Evolutionary conservation across 2,113 vertebrate species (phyloP).

Genomic region (Nothobranchius furzeri): DNA sequence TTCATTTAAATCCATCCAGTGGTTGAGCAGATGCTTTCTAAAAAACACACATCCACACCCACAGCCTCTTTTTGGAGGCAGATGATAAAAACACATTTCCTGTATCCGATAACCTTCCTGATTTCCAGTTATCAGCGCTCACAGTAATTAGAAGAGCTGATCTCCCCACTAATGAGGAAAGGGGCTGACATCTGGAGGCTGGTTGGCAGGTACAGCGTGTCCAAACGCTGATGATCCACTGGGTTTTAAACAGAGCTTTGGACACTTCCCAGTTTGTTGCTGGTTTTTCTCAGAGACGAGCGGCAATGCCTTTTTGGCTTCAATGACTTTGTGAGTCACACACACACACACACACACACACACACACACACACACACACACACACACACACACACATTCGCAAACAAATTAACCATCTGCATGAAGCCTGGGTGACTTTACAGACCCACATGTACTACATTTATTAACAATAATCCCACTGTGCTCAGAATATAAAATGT

Average conservation of each 20-base stretch:
- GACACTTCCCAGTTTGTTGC: conserved; percentile 34
- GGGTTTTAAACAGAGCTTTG: conserved; percentile 15
- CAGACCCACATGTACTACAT: conserved; percentile 2
- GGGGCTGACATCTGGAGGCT: conserved; percentile 28
- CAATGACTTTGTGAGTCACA: conserved; percentile 42
- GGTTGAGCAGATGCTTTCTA: too few species aligned
- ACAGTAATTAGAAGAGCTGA: conserved; percentile 20
- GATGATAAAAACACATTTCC: background rate
- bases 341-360: conserved; percentile 8
- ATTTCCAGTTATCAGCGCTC: background rate
- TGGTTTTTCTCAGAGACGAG: conserved; percentile 22
- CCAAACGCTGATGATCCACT: conserved; percentile 25
- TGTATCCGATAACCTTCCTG: background rate
- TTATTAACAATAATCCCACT: background rate
- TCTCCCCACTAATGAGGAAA: background rate
- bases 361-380: conserved; percentile 36
- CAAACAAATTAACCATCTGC: conserved; percentile 48
- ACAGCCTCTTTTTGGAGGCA: too few species aligned
- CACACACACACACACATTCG: conserved; percentile 1
- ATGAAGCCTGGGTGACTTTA: conserved; percentile 4
- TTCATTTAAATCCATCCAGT: too few species aligned
- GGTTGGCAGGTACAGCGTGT: conserved; percentile 38
- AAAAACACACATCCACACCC: background rate
- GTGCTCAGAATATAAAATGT: conserved; percentile 18
- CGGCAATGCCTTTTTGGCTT: conserved; percentile 35